Evolutionary conservation across 2,888 invertebrate species (phyloP).

Genomic region (Tethea ocularis): DNA sequence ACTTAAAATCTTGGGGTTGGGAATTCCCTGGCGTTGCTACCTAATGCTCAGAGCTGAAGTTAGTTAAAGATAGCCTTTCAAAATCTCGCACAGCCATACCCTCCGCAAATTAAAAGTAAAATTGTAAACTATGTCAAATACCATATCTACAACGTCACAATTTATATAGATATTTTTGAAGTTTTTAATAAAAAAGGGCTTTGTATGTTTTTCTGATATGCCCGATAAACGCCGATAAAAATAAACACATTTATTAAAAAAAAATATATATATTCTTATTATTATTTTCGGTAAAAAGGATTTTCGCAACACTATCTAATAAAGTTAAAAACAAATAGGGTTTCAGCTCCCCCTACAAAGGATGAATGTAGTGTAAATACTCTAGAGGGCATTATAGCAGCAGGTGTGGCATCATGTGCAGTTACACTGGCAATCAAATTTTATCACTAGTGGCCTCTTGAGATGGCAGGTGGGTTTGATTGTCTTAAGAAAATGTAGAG

Average conservation of each 20-base stretch:
- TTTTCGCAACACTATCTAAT: not conserved
- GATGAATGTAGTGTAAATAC: conserved; percentile 20
- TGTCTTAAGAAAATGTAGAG: no score
- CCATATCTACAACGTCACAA: no score
- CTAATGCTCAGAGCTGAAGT: not conserved
- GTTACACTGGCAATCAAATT: conserved; percentile 52
- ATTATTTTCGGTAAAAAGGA: not conserved
- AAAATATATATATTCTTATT: no score
- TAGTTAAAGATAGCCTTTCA: no score
- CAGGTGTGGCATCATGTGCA: conserved; percentile 52
- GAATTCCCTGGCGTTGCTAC: not conserved
- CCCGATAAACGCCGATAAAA: no score
- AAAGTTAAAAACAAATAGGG: not conserved
- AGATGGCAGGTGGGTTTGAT: conserved; percentile 28
- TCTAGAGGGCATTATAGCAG: conserved; percentile 30
- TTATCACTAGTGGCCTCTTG: conserved; percentile 46
- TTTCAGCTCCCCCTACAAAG: not conserved
- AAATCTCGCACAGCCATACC: no score
- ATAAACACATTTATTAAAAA: no score
- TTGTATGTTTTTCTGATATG: no score
- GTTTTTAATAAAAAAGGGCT: no score
- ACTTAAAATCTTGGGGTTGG: not conserved
- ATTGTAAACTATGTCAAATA: no score
- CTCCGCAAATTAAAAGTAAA: no score
- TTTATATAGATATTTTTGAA: no score